Base-by-base conservation (phyloP, 2,113 vertebrate species). In the Anguilla japonica region DNA sequence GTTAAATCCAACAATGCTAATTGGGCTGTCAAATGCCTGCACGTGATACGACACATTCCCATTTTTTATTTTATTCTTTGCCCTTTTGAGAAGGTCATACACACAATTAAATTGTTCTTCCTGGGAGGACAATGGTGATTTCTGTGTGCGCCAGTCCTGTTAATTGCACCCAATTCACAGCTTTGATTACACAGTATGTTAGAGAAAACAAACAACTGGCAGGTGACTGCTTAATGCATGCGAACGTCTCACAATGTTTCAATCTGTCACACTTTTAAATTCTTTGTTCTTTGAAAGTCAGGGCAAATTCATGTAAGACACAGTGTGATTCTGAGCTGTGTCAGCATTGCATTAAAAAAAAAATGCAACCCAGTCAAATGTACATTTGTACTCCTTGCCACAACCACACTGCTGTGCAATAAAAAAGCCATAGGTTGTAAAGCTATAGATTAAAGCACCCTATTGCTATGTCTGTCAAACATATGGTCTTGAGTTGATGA, bases 81-180 rank as follows among this genome's bases (percentile, higher is more conserved):
- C 57, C 80, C 81, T 87, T 83, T 83, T 75, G 53, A 22, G 75
- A 87, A 87, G 86, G 86, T 87, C 80, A 83, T 39, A 39, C 43
- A 53, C 75, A 81, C 60, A 63, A 83, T 40, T 78, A 82, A 71
- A 41, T 16, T 46, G 3, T 82, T 82, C 41, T 82, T 22, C 22
- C 39, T 82, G 81, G 22, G 71, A 75, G n/a, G 71, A 34, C 71
- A 9, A 9, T 26, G 18, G 18, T 26, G 71, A 13, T 75, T 34
- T 75, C 71, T 34, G 9, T 75, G 5, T 75, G n/a, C 13, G 63
- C 63, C n/a, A n/a, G 22, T 75, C 71, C 26, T 75, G 34, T 75
- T 75, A 75, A 75, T 75, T 75, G n/a, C 71, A 3, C 71, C 71
- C 26, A 75, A 75, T 34, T 75, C n/a, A 34, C 26, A 29, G 71